These are phyloP conservation scores for Palaemon carinicauda DNA, from an alignment of 1,140 invertebrate genomes.

Conservation along the genomic window DNA sequence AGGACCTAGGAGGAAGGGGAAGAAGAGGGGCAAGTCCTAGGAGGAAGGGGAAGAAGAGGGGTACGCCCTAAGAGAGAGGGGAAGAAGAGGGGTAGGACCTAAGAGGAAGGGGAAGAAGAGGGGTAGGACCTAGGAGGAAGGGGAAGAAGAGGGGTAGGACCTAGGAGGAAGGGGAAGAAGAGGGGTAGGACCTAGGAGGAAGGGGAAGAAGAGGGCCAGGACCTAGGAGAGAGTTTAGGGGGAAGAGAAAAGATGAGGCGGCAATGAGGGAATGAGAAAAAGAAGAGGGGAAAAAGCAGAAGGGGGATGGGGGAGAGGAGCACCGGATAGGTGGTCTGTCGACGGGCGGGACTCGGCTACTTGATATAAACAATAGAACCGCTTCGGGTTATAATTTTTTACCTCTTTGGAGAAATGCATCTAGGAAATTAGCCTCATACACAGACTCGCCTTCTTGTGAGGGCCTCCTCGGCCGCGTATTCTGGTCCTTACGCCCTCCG, in stretches of 20 bases:
- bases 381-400: conserved; percentile 56
- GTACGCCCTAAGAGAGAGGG: no score
- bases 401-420: conserved; percentile 56
- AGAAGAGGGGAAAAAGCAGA: neutral
- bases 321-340: neutral
- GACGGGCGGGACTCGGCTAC: conserved; percentile 28
- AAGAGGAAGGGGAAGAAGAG: neutral
- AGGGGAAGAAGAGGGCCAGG: no score
- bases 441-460: neutral
- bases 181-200: neutral
- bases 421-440: conserved; percentile 56
- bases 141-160: neutral
- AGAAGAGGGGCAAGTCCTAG: no score
- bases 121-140: neutral
- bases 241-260: neutral
- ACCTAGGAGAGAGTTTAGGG: neutral
- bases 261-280: neutral
- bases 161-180: neutral
- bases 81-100: neutral
- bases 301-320: no score
- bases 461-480: neutral
- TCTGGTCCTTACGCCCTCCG: conserved; percentile 8
- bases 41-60: neutral
- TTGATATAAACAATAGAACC: conserved; percentile 54
- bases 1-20: neutral